A percentile compares a stretch with the other conserved stretches of the same genome.
Evolutionary conservation across 2,797 vertebrate genomes (phyloP).

Genomic region (Sardinella longiceps): DNA sequence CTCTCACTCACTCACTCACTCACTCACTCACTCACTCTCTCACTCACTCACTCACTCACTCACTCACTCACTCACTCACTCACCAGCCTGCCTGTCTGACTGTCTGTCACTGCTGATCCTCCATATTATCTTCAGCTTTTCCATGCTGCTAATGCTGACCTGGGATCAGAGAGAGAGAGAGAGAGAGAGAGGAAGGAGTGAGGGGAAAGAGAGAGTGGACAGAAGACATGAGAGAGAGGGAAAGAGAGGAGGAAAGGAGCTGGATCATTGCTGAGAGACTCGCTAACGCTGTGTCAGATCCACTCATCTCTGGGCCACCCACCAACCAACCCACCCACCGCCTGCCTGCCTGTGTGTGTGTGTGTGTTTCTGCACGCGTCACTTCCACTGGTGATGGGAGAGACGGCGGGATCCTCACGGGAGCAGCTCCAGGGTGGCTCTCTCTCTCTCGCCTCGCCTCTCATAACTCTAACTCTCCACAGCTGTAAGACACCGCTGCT

Average conservation of each 20-base stretch:
- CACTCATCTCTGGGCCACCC: not conserved
- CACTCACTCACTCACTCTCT: not conserved
- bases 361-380: not conserved
- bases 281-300: not conserved
- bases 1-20: not conserved
- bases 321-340: not conserved
- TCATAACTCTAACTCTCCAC: not conserved
- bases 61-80: not conserved
- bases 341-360: no score
- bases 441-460: not conserved
- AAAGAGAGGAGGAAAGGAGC: not conserved
- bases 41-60: not conserved
- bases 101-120: not conserved
- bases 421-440: not conserved
- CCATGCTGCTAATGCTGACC: not conserved
- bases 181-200: not conserved
- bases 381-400: not conserved
- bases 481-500: not conserved
- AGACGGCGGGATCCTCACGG: not conserved
- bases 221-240: not conserved
- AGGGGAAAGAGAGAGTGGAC: not conserved
- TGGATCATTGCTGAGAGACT: not conserved
- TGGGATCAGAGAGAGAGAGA: not conserved
- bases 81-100: not conserved
- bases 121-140: not conserved